Conservation (phyloP, 1,140 invertebrate genomes). For the Drosophila sucinea region DNA sequence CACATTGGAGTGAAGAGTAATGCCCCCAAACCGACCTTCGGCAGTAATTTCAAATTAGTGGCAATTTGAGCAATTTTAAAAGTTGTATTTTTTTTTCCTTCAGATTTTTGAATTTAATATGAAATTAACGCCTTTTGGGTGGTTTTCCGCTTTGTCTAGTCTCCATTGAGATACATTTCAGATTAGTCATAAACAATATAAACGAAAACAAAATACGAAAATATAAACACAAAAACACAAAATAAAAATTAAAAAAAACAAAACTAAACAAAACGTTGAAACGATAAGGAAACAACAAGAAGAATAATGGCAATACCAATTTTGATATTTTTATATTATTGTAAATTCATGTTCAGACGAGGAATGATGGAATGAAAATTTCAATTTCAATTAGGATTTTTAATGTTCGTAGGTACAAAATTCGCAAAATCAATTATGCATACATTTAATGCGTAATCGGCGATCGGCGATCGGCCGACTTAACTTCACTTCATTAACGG, state of each 20-base stretch:
- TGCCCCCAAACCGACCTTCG: slow-evolving; percentile 39
- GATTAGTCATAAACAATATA: slow-evolving; percentile 41
- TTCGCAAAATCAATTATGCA: slow-evolving; percentile 77
- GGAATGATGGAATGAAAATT: not conserved
- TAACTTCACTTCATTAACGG: slow-evolving; percentile 28
- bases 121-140: slow-evolving; percentile 57
- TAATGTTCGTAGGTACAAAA: slow-evolving; percentile 9
- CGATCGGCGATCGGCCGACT: slow-evolving; percentile 24
- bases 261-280: not conserved
- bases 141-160: slow-evolving; percentile 43
- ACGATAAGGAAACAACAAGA: slow-evolving; percentile 1
- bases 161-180: slow-evolving; percentile 27
- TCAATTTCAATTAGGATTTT: slow-evolving; percentile 1
- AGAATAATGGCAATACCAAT: not conserved
- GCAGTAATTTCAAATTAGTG: slow-evolving; percentile 49
- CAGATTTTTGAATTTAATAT: slow-evolving; percentile 43
- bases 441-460: slow-evolving; percentile 57
- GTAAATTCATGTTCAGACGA: not conserved
- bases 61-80: slow-evolving; percentile 41
- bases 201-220: slow-evolving; percentile 21
- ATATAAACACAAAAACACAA: slow-evolving; percentile 14
- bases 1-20: slow-evolving; percentile 39
- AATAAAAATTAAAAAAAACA: slow-evolving; percentile 40
- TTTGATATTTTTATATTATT: not conserved
- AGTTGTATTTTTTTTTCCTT: slow-evolving; percentile 33